Percentiles rank a stretch among this genome's conserved stretches.
Evolutionary conservation across 2,888 invertebrate species (phyloP).

Genomic region (Folsomia manolachei): DNA sequence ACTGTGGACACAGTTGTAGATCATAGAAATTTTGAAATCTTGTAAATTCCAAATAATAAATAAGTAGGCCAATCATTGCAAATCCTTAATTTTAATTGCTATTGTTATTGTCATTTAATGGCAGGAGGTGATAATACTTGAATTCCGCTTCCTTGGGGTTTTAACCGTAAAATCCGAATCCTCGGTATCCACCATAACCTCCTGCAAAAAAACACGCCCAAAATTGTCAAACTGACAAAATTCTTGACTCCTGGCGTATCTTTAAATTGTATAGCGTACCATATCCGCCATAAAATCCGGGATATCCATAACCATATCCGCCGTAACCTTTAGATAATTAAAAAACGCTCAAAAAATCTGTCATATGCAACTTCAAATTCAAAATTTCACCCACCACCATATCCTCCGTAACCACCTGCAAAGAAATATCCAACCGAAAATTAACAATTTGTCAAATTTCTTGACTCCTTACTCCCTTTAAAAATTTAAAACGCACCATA

Average conservation of each 20-base stretch:
- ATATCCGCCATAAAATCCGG: constrained; percentile 28
- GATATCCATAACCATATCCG: constrained; percentile 30
- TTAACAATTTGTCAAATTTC: neutral
- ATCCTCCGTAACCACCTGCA: constrained; percentile 34
- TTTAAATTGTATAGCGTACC: too few relatives aligned
- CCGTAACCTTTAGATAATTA: constrained; percentile 25
- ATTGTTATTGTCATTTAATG: constrained; percentile 22
- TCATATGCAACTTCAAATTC: neutral
- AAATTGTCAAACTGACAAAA: neutral
- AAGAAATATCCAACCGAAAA: constrained; percentile 13
- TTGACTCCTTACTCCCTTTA: constrained; percentile 5
- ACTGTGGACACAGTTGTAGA: too few relatives aligned
- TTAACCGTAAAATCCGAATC: constrained; percentile 47
- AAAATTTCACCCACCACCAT: constrained; percentile 19
- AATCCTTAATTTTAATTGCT: constrained; percentile 12
- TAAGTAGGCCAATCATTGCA: constrained; percentile 12
- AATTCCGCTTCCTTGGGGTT: neutral
- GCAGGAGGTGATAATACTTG: neutral
- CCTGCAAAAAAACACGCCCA: constrained; percentile 10
- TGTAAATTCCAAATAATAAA: constrained; percentile 17
- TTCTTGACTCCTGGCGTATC: neutral
- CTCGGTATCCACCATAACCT: constrained; percentile 21
- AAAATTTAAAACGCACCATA: neutral
- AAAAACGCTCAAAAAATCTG: neutral
- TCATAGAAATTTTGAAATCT: constrained; percentile 16